Evolutionary conservation across 2,888 invertebrate genomes (phyloP), one percentile per base, ranked within the genome.

Genomic region (Smittia sp.): DNA sequence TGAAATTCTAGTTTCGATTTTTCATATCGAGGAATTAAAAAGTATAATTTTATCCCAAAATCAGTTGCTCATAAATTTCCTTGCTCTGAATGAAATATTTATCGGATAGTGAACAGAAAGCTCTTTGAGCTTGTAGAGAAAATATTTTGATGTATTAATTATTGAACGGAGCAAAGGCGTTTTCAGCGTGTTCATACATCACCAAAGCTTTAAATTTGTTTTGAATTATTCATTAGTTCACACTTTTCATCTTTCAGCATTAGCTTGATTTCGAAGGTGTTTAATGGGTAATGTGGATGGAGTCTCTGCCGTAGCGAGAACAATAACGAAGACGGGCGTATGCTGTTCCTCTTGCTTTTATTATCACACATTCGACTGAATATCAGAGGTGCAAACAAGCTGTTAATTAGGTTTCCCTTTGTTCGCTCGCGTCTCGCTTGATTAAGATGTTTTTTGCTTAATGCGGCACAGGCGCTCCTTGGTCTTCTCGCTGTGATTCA

Each of bases 201-300:
- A 9, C 22, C 58, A 58, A 58, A 58, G 18, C 13, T 58, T 58
- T n/a, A 62, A 70, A 46, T 38, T 7, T 52, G 4, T 18, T 72
- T 72, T 72, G 72, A 72, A 72, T 72, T 54, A 72, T 72, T 72
- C 52, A 72, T 72, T 52, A 72, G 54, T 72, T 62, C 72, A 72
- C 72, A 72, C 72, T 46, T 46, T 22, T 58, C 58, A 9, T 58
- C 46, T 46, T n/a, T 22, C 3, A 58, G 58, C 58, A 58, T 58
- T 20, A 58, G 58, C 18, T 58, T 58, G n/a, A 13, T 58, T 18
- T 58, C 9, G n/a, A n/a, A 58, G 22, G 58, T 58, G 58, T 58
- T 58, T 58, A 22, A 58, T 58, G 58, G 20, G 22, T 9, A 22
- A 58, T 58, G 58, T 20, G 22, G 25, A 68, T 24, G 20, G 54